Conservation (phyloP, 1,140 invertebrate species). For the Lethrus apterus region DNA sequence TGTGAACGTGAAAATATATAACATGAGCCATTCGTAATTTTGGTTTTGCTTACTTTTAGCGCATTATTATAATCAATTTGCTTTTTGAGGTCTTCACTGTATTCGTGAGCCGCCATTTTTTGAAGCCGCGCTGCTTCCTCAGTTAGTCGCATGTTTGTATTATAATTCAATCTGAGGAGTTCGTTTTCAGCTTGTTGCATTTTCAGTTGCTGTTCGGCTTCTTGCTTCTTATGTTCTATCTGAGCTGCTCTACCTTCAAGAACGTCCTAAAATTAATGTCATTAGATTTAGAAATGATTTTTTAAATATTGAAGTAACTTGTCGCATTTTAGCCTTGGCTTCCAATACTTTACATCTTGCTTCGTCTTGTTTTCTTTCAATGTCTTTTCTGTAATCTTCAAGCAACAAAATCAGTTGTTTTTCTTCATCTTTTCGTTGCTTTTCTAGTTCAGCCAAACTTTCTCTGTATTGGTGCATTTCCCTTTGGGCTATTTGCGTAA, state of each 20-base stretch:
- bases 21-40: not conserved
- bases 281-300: not conserved
- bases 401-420: constrained; percentile 24
- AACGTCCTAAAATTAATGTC: constrained; percentile 24
- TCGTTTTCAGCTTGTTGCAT: constrained; percentile 33
- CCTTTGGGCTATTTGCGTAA: constrained; percentile 17
- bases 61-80: constrained; percentile 36
- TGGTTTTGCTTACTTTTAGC: constrained; percentile 26
- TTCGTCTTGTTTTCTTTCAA: constrained; percentile 31
- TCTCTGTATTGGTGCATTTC: constrained; percentile 31
- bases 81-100: constrained; percentile 32
- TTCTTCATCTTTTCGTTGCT: constrained; percentile 30
- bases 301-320: constrained; percentile 20
- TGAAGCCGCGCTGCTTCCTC: constrained; percentile 29
- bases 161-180: constrained; percentile 26
- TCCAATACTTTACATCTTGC: constrained; percentile 27
- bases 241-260: constrained; percentile 29
- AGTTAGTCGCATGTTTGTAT: constrained; percentile 30
- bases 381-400: constrained; percentile 22
- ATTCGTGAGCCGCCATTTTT: constrained; percentile 22
- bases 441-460: constrained; percentile 30
- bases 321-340: constrained; percentile 28
- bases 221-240: constrained; percentile 26
- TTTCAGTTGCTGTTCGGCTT: constrained; percentile 31
- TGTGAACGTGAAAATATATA: constrained; percentile 18